Evolutionary conservation across 2,797 vertebrate species (phyloP).

Genomic region (Gallinago stenura): DNA sequence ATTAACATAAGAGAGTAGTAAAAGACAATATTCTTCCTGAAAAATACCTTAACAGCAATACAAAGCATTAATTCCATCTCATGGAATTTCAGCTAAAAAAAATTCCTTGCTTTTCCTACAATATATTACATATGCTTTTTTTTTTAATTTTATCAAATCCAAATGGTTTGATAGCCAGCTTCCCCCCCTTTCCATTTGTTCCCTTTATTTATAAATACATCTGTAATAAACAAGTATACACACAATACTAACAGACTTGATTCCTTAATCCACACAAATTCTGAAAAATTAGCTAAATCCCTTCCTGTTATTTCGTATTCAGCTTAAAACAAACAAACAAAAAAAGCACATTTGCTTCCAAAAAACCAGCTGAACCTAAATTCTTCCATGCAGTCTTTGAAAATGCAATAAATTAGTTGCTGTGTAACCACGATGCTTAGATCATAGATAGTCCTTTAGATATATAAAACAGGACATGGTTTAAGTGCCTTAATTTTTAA

Average conservation of each 20-base stretch:
- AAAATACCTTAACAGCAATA: background rate
- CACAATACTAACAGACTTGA: background rate
- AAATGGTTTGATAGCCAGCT: background rate
- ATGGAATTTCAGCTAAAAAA: background rate
- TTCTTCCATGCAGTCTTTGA: background rate
- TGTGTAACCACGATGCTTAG: background rate
- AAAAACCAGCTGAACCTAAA: background rate
- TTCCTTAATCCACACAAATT: background rate
- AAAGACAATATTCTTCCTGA: background rate
- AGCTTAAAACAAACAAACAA: background rate
- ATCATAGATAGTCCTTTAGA: background rate
- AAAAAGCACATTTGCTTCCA: background rate
- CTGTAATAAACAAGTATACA: background rate
- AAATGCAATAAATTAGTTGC: background rate
- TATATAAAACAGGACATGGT: background rate
- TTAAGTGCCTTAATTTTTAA: background rate
- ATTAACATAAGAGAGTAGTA: background rate
- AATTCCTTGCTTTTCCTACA: background rate
- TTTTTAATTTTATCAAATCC: background rate
- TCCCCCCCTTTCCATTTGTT: background rate
- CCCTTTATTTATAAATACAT: background rate
- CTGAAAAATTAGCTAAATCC: slow-evolving; percentile 15
- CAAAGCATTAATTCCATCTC: background rate
- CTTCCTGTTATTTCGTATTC: background rate
- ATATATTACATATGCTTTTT: background rate